Evolutionary conservation across 2,797 vertebrate species (phyloP).

Genomic region (Atherinosoma microstoma): DNA sequence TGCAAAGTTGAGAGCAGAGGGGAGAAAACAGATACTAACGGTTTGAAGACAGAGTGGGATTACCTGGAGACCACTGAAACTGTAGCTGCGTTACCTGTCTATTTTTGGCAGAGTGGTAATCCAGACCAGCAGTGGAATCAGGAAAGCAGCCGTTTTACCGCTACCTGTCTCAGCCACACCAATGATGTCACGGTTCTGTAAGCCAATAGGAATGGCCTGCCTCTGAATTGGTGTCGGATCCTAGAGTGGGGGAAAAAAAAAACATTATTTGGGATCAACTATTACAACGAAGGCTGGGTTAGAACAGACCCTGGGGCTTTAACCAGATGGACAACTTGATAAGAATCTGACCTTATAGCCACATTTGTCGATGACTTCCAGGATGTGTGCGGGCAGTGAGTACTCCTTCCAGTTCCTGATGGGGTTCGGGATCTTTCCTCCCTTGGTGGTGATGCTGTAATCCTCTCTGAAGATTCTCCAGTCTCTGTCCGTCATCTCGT

Average conservation of each 20-base stretch:
- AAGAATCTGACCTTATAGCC: slow-evolving; percentile 91
- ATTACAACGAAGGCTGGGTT: background rate
- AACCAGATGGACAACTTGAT: background rate
- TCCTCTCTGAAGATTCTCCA: slow-evolving; percentile 98
- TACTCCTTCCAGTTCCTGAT: slow-evolving; percentile 99
- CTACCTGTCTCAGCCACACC: slow-evolving; percentile 97
- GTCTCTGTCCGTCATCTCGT: slow-evolving; percentile 98
- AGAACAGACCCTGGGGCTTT: background rate
- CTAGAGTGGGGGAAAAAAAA: slow-evolving; percentile 66
- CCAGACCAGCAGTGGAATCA: slow-evolving; percentile 96
- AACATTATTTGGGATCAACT: background rate
- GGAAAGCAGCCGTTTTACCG: slow-evolving; percentile 97
- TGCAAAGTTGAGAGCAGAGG: slow-evolving; percentile 52
- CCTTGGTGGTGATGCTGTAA: slow-evolving; percentile 99
- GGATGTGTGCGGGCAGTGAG: slow-evolving; percentile 91
- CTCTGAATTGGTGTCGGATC: slow-evolving; percentile 98
- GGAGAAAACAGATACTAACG: background rate
- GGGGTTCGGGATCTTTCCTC: slow-evolving; percentile 97
- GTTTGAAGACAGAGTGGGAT: background rate
- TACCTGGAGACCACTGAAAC: background rate
- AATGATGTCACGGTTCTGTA: slow-evolving; percentile 98
- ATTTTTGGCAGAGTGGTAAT: slow-evolving; percentile 98
- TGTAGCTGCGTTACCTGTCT: slow-evolving; percentile 85
- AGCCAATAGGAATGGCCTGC: slow-evolving; percentile 97
- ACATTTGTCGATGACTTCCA: slow-evolving; percentile 98